Evolutionary conservation across 2,888 invertebrate genomes (phyloP), one percentile per base, ranked within the genome.

Genomic region (Sminthurides aquaticus): DNA sequence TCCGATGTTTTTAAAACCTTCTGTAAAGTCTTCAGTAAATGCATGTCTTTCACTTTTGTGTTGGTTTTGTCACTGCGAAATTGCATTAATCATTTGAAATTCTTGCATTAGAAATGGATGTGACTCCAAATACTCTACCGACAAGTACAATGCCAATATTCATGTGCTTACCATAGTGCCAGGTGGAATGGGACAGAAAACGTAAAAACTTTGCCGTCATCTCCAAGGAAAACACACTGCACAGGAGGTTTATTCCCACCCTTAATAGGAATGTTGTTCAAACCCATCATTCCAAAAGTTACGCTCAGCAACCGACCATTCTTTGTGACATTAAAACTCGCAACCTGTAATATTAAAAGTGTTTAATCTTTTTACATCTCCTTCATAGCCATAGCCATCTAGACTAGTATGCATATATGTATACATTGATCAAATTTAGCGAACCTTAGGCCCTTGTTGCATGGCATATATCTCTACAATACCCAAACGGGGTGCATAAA

Each of bases 161-260:
- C n/a, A 34, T 11, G 43, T 34, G 8, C 43, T 73, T 76, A 82
- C 82, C 80, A 82, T 49, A 96, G 81, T 0, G 92, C 89, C 78
- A 88, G 89, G 79, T 94, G 94, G 78, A 95, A 97, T 26, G 97
- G 97, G 74, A 96, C 87, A 68, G 83, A 81, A 69, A 96, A 84
- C 76, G 88, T 89, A 77, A 90, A 91, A 0, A 96, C 78, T 75
- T 86, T 84, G 0, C 91, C 91, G 77, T 90, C 87, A 1, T 89
- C 86, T 78, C 93, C 91, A 55, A 97, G 81, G 60, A 96, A 86
- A 1, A 91, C 83, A 76, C 91, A 90, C 60, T 86, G 85, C 76
- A 86, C 85, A 69, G 83, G 83, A 20, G 87, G 84, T 56, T 84
- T 79, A 74, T 85, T 85, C 1, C 83, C 80, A 65, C 82, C 81